Base-by-base conservation (phyloP, 2,888 invertebrate genomes). In the Trichogramma dendrolimi region DNA sequence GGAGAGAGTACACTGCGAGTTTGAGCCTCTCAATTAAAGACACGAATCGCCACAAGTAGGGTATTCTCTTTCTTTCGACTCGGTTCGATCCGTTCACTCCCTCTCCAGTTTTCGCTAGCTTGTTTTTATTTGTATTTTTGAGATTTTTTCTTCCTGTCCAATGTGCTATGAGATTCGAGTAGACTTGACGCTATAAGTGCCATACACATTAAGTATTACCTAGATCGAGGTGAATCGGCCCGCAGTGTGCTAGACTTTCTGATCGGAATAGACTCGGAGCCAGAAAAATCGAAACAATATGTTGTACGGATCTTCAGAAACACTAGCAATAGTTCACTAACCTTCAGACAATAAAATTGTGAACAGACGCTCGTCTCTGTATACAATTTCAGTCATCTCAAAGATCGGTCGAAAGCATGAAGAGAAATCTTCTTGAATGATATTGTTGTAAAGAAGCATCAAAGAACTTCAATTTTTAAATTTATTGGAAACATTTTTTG, bases 1-100 rank as follows among this genome's bases (percentile, higher is more conserved):
- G 61, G 48, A 43, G 54, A 43, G 44, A 43, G 44, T 44, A 8
- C 51, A 38, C 49, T 43, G 43, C 59, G 61, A 67, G 67, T 64
- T 41, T 40, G 69, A 66, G 73, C 69, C 69, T 70, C 71, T 71
- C 72, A 71, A 70, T 73, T 72, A 71, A 61, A 64, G 64, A 64
- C 60, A 63, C 63, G 63, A 56, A 70, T 70, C 66, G 66, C 65
- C 27, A 53, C 60, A 55, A 59, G 61, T 61, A 61, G 62, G 64
- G 65, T 66, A 66, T 66, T 65, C 66, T 67, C 63, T 62, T 63
- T 64, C 61, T 65, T 61, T 61, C 64, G 62, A 27, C 61, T 59
- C 63, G 59, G 61, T 58, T 64, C 64, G 62, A 27, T 60, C 56
- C 63, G 59, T 62, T 58, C 56, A 62, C 65, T 66, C 11, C 11